These are phyloP conservation scores for Lepidostoma basale DNA, from an alignment of 1,140 invertebrate genomes.

Conservation along the genomic window DNA sequence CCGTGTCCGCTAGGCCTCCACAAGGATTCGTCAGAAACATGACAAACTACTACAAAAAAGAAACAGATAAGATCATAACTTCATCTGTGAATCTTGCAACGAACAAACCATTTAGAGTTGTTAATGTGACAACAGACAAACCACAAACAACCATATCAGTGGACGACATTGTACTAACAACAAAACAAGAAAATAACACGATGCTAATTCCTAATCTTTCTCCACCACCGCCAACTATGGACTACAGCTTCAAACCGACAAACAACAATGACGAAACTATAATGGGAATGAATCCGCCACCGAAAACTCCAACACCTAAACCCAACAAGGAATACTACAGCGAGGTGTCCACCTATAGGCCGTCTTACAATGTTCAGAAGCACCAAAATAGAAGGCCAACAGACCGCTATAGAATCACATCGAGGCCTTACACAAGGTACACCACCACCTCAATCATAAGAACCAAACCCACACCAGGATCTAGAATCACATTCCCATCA, in stretches of 20 bases:
- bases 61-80: conserved; percentile 56
- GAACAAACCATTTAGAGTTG: conserved; percentile 53
- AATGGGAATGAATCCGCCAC: conserved; percentile 60
- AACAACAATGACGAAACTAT: conserved; percentile 54
- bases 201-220: conserved; percentile 57
- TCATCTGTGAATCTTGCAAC: conserved; percentile 56
- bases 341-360: conserved; percentile 58
- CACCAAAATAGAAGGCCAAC: conserved; percentile 55
- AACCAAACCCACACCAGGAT: conserved; percentile 34
- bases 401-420: conserved; percentile 42
- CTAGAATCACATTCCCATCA: conserved; percentile 40
- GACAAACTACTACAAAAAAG: conserved; percentile 48
- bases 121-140: conserved; percentile 52
- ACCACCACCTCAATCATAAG: conserved; percentile 34
- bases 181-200: conserved; percentile 49
- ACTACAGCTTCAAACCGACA: conserved; percentile 54
- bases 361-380: conserved; percentile 50
- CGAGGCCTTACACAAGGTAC: conserved; percentile 40
- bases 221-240: conserved; percentile 55
- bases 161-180: conserved; percentile 47
- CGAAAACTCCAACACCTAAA: conserved; percentile 51
- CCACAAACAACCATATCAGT: conserved; percentile 49
- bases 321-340: conserved; percentile 53
- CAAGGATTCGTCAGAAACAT: conserved; percentile 47
- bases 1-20: conserved; percentile 44